Evolutionary conservation across 2,888 invertebrate species (phyloP).

Genomic region (Oxytorus armatus): DNA sequence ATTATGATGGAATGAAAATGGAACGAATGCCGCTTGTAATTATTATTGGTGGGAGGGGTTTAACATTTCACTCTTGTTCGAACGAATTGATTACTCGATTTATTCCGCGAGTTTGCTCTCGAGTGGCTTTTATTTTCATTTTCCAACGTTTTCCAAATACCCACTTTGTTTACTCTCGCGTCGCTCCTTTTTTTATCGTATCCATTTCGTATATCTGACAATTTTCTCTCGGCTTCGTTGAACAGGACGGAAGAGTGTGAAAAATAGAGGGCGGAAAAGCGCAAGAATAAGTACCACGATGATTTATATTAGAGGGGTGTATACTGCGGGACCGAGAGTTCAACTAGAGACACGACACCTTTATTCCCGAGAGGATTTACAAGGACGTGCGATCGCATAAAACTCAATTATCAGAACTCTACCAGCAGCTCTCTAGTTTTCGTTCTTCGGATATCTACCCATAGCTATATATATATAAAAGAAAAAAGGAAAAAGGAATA

Average conservation of each 20-base stretch:
- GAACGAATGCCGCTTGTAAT: not conserved
- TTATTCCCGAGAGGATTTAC: slow-evolving; percentile 77
- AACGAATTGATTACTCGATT: slow-evolving; percentile 17
- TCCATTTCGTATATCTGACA: not conserved
- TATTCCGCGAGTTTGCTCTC: not conserved
- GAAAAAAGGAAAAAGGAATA: not conserved
- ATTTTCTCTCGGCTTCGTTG: slow-evolving; percentile 6
- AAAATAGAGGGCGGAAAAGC: slow-evolving; percentile 15
- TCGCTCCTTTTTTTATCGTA: not conserved
- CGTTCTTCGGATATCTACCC: not conserved
- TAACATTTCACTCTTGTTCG: not conserved
- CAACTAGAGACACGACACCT: slow-evolving; percentile 64
- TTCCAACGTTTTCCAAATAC: not conserved
- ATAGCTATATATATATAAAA: not conserved
- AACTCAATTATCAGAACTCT: slow-evolving; percentile 79
- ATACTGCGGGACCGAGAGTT: slow-evolving; percentile 8
- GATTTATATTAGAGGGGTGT: slow-evolving; percentile 43
- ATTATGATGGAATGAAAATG: not conserved
- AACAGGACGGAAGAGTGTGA: not conserved
- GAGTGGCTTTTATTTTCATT: not conserved
- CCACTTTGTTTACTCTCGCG: not conserved
- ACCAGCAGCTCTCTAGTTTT: slow-evolving; percentile 33
- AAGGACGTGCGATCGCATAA: slow-evolving; percentile 80
- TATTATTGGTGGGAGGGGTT: not conserved
- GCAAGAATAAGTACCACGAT: slow-evolving; percentile 67